A percentile compares a stretch with the other conserved stretches of the same genome.
Evolutionary conservation across 37 sponge, comb jelly and placozoan species (phyloP).

Genomic region (Beroe forskalii): DNA sequence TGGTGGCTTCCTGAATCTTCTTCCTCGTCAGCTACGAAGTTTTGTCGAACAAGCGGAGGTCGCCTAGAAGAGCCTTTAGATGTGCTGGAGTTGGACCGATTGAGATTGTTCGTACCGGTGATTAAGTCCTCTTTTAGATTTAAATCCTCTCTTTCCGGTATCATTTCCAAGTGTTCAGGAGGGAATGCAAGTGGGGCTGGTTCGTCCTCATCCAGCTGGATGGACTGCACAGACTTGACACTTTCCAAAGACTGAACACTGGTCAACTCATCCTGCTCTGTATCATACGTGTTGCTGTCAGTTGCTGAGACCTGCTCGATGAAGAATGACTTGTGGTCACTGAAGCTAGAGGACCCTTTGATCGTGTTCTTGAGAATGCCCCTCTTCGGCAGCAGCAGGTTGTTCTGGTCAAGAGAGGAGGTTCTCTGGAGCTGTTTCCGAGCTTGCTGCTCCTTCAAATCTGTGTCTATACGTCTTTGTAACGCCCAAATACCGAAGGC

Average conservation of each 20-base stretch:
- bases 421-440: conserved; percentile 3
- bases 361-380: background rate
- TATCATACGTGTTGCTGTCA: background rate
- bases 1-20: background rate
- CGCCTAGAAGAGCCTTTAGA: background rate
- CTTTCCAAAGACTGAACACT: background rate
- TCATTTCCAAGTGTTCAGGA: background rate
- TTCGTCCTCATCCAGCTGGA: no score
- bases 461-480: background rate
- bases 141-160: background rate
- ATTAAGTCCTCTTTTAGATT: no score
- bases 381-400: background rate
- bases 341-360: background rate
- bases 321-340: background rate
- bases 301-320: background rate
- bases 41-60: background rate
- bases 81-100: background rate
- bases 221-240: background rate
- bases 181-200: no score
- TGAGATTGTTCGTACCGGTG: background rate
- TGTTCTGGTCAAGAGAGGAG: background rate
- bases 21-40: background rate
- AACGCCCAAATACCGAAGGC: conserved; percentile 9
- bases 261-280: background rate
- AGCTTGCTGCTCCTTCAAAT: background rate